A percentile compares a stretch with the other conserved stretches of the same genome.
Conservation (phyloP, 2,113 vertebrate genomes). For the Noctilio leporinus region DNA sequence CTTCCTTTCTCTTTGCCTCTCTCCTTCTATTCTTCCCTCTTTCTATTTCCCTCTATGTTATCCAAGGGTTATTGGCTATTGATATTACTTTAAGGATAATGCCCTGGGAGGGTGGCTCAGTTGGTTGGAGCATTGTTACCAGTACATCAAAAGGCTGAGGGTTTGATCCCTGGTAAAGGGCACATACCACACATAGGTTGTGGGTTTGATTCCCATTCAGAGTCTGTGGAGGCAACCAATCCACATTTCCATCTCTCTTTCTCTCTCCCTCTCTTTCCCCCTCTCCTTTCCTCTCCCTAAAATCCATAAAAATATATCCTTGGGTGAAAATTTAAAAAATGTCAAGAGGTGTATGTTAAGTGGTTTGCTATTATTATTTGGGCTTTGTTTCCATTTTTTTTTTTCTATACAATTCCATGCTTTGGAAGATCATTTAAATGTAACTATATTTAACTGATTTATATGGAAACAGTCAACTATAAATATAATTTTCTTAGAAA, state of each 20-base stretch:
- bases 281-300: too few species aligned
- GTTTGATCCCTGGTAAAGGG: too few species aligned
- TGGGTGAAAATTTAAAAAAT: neutral
- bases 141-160: too few species aligned
- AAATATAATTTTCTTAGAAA: neutral
- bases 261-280: too few species aligned
- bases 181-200: too few species aligned
- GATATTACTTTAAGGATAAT: neutral
- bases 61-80: neutral
- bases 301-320: too few species aligned
- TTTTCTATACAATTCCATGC: neutral
- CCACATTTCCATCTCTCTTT: too few species aligned
- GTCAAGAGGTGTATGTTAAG: neutral
- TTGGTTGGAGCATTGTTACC: too few species aligned
- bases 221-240: too few species aligned
- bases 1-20: neutral
- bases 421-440: neutral
- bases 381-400: neutral
- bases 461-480: neutral
- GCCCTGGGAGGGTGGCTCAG: too few species aligned
- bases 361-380: neutral
- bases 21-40: accelerated
- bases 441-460: slow-evolving; percentile 18
- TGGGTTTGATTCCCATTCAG: too few species aligned
- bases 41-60: neutral